Base-by-base conservation (phyloP, 2,113 vertebrate species). In the Amphiprion percula region DNA sequence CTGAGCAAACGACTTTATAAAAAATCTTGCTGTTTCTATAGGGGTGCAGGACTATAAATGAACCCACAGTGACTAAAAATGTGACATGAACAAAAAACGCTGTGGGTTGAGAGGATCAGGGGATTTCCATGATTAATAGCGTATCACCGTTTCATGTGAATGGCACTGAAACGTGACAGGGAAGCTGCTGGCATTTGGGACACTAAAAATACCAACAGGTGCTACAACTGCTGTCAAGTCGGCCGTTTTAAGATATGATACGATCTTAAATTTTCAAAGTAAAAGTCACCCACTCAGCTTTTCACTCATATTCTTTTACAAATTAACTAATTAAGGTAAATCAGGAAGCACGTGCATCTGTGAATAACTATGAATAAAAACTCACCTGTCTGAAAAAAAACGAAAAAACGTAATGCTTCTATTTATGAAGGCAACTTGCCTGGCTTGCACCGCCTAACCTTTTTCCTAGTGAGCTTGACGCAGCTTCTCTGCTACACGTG, bases 161-260 rank as follows among this genome's bases (percentile, higher is more conserved):
- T 52, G 68, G 49, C 9, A 47, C 15, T 70, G 26, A 70, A 39
- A 69, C 11, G 39, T 69, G 44, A 52, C 30, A 26, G 28, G 30
- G 30, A n/a, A 21, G 7, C 11, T 52, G 26, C 8, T 47, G 33
- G 46, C 46, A 47, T 4, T 47, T 47, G 46, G 14, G 46, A 16
- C 46, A 16, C 49, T 58, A 58, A 23, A 65, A 58, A 64, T 41
- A 65, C 6, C 28, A 67, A 58, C 68, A 56, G 50, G 76, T 58
- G 52, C 12, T 54, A 6, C 37, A 4, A 2, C 19, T 1, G 37
- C 8, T 39, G 28, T 64, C 50, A 70, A 64, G 17, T 1, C 14
- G 1, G 21, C 26, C 5, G 8, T 19, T 24, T 50, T 14, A 7
- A 50, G 46, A 79, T 10, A 30, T 23, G 41, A 9, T 21, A 4